These are phyloP conservation scores for Verasper variegatus DNA, from an alignment of 2,113 vertebrate genomes.

Conservation along the genomic window DNA sequence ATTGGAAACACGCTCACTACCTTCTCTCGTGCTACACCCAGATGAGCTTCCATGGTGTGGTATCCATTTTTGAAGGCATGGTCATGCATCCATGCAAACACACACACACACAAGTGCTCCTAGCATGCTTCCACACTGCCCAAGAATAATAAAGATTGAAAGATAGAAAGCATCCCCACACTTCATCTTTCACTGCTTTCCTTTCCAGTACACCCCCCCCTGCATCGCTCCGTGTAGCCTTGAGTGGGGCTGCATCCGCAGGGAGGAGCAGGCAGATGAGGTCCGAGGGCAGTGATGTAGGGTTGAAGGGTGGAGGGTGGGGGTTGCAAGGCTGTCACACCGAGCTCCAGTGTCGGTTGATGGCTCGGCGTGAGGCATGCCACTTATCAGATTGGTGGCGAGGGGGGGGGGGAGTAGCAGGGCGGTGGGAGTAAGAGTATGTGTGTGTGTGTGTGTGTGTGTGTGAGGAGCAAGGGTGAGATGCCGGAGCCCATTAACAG, in stretches of 20 bases:
- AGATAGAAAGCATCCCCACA: conserved; percentile 42
- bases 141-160: conserved; percentile 62
- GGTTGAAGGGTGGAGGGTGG: conserved; percentile 15
- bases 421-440: neutral
- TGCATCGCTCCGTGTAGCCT: conserved; percentile 35
- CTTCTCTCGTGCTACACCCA: conserved; percentile 30
- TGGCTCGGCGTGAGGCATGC: conserved; percentile 65
- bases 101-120: neutral
- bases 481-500: conserved; percentile 60
- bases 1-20: conserved; percentile 33
- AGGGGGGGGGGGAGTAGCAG: conserved; percentile 13
- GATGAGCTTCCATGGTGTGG: conserved; percentile 26
- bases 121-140: conserved; percentile 13
- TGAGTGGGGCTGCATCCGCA: conserved; percentile 55
- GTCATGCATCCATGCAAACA: conserved; percentile 15
- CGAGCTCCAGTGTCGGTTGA: conserved; percentile 54
- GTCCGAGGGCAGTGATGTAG: conserved; percentile 45
- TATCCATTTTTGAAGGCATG: conserved; percentile 18
- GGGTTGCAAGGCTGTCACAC: conserved; percentile 53
- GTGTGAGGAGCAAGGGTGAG: conserved; percentile 33
- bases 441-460: neutral
- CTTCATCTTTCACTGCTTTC: conserved; percentile 23
- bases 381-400: conserved; percentile 73
- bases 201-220: conserved; percentile 17
- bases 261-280: conserved; percentile 51